Percentiles rank a stretch among this genome's conserved stretches.
These are phyloP conservation scores for Erpornis zantholeuca DNA, from an alignment of 2,113 vertebrate species.

Conservation along the genomic window DNA sequence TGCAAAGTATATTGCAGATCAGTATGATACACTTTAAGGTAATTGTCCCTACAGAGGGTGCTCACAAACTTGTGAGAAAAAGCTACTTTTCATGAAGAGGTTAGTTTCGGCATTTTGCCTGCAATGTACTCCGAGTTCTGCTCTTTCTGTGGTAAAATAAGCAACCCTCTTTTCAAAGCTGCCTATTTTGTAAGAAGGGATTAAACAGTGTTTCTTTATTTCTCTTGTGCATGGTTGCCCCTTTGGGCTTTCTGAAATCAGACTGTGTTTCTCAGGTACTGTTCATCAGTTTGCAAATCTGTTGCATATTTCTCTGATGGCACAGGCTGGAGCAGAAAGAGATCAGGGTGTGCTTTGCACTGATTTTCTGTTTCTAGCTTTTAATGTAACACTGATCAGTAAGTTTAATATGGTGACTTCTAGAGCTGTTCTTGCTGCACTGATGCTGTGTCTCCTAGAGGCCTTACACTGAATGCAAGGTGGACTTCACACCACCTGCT, in stretches of 20 bases:
- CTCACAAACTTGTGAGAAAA: conserved; percentile 22
- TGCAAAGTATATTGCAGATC: conserved; percentile 59
- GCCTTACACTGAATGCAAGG: neutral
- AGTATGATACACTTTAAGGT: conserved; percentile 57
- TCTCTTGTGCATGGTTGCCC: neutral
- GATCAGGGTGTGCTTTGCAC: neutral
- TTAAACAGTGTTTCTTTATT: neutral
- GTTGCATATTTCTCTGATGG: neutral
- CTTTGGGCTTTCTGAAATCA: neutral
- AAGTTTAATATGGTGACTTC: neutral
- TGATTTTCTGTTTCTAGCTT: neutral
- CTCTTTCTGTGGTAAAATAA: neutral
- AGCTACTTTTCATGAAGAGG: conserved; percentile 4
- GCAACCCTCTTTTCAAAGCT: neutral
- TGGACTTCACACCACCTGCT: neutral
- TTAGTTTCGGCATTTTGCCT: conserved; percentile 12
- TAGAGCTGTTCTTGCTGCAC: neutral
- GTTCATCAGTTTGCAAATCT: neutral
- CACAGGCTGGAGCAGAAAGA: neutral
- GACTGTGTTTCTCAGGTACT: neutral
- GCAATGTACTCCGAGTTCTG: neutral
- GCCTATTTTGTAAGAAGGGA: neutral
- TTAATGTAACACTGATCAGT: neutral
- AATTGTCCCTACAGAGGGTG: conserved; percentile 20
- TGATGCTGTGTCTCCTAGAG: neutral